Percentiles rank a stretch among this genome's conserved stretches.
phyloP scores from a whole-genome alignment of 2,113 vertebrate species.

The Oenanthe oenanthe region DNA sequence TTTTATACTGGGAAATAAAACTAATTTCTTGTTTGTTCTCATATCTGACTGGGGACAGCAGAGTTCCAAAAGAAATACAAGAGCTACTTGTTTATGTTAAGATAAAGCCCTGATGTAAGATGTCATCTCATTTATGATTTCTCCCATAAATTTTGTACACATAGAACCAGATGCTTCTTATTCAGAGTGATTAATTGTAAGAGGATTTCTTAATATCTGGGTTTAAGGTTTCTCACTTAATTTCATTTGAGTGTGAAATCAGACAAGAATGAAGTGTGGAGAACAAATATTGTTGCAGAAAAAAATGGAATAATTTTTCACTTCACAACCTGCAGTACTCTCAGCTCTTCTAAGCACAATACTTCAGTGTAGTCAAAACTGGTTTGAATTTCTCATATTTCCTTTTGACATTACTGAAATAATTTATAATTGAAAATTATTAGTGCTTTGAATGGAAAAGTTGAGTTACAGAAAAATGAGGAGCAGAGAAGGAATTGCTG shows the following conservation, averaged over 20 bases:
- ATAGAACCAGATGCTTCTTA: slow-evolving; percentile 11
- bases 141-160: not conserved
- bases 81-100: slow-evolving; percentile 44
- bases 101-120: slow-evolving; percentile 10
- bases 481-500: not conserved
- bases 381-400: not conserved
- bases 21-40: slow-evolving; percentile 13
- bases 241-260: not conserved
- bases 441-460: not conserved
- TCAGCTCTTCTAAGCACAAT: not conserved
- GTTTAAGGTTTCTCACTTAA: slow-evolving; percentile 1
- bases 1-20: slow-evolving; percentile 28
- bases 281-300: not conserved
- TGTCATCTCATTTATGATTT: slow-evolving; percentile 17
- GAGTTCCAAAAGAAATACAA: slow-evolving; percentile 50
- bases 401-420: not conserved
- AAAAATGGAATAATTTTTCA: not conserved
- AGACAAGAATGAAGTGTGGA: not conserved
- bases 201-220: not conserved
- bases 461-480: not conserved
- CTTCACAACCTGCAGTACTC: not conserved
- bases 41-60: not conserved
- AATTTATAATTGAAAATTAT: not conserved
- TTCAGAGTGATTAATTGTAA: slow-evolving; percentile 3
- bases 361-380: not conserved